phyloP scores from a whole-genome alignment of 64 coral and sea anemone species.

The Montipora capricornis region DNA sequence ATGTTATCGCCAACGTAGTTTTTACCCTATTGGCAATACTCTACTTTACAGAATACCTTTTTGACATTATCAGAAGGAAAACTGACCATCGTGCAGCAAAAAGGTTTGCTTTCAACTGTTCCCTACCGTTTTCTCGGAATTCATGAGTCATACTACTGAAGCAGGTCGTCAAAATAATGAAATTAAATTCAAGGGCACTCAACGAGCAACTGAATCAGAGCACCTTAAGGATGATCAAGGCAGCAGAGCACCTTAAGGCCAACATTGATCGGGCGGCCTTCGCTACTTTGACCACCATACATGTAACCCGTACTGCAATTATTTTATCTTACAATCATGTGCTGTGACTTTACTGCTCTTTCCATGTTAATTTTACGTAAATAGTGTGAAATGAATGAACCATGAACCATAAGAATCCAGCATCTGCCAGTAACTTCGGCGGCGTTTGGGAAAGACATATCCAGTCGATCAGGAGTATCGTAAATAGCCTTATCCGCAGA shows the following conservation, averaged over 20 bases:
- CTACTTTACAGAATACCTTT: slow-evolving; percentile 44
- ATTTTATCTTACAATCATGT: too few relatives aligned
- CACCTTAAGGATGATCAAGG: slow-evolving; percentile 12
- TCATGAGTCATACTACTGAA: neutral
- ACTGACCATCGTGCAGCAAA: neutral
- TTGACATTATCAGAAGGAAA: slow-evolving; percentile 17
- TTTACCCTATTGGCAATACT: neutral
- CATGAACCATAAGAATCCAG: neutral
- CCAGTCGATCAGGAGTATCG: slow-evolving; percentile 35
- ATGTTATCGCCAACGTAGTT: slow-evolving; percentile 44
- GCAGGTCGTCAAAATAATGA: too few relatives aligned
- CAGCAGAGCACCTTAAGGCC: slow-evolving; percentile 17
- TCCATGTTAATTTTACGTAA: too few relatives aligned
- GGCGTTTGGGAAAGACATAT: too few relatives aligned
- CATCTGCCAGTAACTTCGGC: slow-evolving; percentile 43
- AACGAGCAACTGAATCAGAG: too few relatives aligned
- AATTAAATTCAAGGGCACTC: too few relatives aligned
- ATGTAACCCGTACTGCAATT: too few relatives aligned
- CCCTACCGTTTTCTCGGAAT: slow-evolving; percentile 16
- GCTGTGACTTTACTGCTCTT: too few relatives aligned
- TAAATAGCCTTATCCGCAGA: neutral
- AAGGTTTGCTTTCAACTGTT: slow-evolving; percentile 36
- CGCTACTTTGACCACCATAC: too few relatives aligned
- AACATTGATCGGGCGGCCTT: slow-evolving; percentile 43
- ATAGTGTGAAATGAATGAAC: too few relatives aligned